phyloP scores from a whole-genome alignment of 2,888 invertebrate genomes.

The Calliopum simillimum region DNA sequence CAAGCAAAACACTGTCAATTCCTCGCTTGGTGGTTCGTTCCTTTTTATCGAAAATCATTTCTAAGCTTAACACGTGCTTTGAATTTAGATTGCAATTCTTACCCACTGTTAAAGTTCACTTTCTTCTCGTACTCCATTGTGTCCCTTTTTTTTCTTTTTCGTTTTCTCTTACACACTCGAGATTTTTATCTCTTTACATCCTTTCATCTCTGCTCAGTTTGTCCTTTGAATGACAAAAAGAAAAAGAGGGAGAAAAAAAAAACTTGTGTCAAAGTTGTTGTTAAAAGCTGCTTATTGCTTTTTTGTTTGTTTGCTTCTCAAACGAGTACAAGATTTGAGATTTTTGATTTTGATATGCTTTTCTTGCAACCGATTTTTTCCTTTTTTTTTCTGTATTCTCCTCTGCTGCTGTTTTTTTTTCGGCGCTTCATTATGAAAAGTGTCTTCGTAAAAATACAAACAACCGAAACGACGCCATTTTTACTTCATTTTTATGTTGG shows the following conservation, averaged over 20 bases:
- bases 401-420: background rate
- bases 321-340: constrained; percentile 22
- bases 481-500: constrained; percentile 2
- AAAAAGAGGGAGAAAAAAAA: too few relatives aligned
- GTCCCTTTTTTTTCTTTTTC: constrained; percentile 9
- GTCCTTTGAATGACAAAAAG: background rate
- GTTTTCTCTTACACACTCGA: background rate
- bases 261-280: constrained; percentile 33
- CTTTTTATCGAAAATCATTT: constrained; percentile 36
- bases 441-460: background rate
- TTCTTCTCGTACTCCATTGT: constrained; percentile 12
- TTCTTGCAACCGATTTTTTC: background rate
- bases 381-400: background rate
- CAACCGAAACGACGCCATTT: constrained; percentile 6
- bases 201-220: background rate
- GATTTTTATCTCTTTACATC: background rate
- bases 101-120: constrained; percentile 5
- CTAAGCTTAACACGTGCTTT: constrained; percentile 38
- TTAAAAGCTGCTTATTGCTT: constrained; percentile 40
- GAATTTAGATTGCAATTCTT: constrained; percentile 33
- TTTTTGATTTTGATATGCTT: constrained; percentile 34
- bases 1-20: background rate
- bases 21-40: background rate
- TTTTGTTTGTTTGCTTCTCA: constrained; percentile 12
- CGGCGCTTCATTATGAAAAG: background rate